Base-by-base conservation (phyloP, 2,797 vertebrate species). In the Caiman crocodilus region DNA sequence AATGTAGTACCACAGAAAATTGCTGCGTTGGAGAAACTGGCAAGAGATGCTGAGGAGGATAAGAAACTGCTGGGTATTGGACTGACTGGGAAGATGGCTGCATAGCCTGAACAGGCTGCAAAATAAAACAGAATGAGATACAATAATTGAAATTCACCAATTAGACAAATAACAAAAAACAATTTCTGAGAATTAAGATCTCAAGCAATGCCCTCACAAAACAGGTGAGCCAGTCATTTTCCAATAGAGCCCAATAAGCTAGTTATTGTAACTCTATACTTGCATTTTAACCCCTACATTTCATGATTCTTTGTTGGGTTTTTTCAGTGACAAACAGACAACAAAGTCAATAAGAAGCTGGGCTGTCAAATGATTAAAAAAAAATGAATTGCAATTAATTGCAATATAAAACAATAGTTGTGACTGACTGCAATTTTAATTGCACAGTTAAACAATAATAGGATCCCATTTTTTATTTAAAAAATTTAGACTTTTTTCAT, bases 31-130 rank as follows among this genome's bases (percentile, higher is more conserved):
- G 98, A 91, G 98, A 97, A 94, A 99, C 96, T 42, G 99, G 98
- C 96, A 99, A 97, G 96, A 99, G 98, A 96, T 99, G 99, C 95
- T 99, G 99, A 94, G 99, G 96, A 94, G 99, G 96, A 95, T 99
- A 99, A 55, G 99, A 98, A 93, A 99, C 98, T n/a, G 98, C 96
- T 79, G 99, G 98, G 97, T 99, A 99, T 90, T 99, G 99, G 96
- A 99, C 96, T 87, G 99, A 98, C 97, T 99, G 98, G 91, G 98
- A 97, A 95, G 98, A 97, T 95, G 97, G 93, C 94, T 98, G 98
- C 89, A 98, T 96, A 92, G 97, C 94, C 97, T 98, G 97, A 83
- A 97, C 96, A 87, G 97, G 97, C 96, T 97, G 88, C 67, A 97
- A 97, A 97, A 92, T 81, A 95, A 94, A 50, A 87, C 28, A 83